Percentiles rank a stretch among this genome's conserved stretches.
phyloP scores from a whole-genome alignment of 2,888 invertebrate genomes.

The Drosophila stalkeri region DNA sequence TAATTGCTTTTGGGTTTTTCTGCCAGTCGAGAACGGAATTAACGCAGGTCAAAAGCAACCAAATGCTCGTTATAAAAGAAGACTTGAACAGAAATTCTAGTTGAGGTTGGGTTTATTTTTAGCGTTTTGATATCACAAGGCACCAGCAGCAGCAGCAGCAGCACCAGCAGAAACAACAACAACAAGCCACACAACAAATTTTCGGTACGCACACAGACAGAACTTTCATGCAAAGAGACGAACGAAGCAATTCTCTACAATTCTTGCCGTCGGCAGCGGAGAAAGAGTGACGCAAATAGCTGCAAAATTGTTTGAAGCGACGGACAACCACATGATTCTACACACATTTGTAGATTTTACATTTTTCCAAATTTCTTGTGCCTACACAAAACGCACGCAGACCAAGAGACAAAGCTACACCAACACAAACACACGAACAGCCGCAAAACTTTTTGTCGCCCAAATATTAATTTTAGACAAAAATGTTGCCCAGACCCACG shows the following conservation, averaged over 20 bases:
- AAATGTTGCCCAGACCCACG: slow-evolving; percentile 64
- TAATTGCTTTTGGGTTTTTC: slow-evolving; percentile 57
- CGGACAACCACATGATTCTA: slow-evolving; percentile 72
- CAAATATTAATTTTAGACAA: slow-evolving; percentile 81
- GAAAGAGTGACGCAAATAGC: slow-evolving; percentile 75
- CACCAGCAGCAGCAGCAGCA: slow-evolving; percentile 43
- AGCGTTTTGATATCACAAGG: slow-evolving; percentile 79
- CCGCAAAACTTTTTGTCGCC: slow-evolving; percentile 62
- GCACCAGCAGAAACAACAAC: slow-evolving; percentile 33
- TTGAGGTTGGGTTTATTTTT: slow-evolving; percentile 74
- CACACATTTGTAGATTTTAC: slow-evolving; percentile 53
- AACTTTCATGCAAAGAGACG: slow-evolving; percentile 31
- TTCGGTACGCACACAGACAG: slow-evolving; percentile 55
- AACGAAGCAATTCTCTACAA: slow-evolving; percentile 26
- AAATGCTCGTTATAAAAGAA: slow-evolving; percentile 60
- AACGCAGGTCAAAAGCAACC: slow-evolving; percentile 58
- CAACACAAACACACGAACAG: slow-evolving; percentile 37
- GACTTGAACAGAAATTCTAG: slow-evolving; percentile 41
- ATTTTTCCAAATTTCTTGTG: slow-evolving; percentile 74
- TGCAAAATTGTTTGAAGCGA: slow-evolving; percentile 61
- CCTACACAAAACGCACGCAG: slow-evolving; percentile 39
- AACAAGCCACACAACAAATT: slow-evolving; percentile 48
- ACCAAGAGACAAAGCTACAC: slow-evolving; percentile 37
- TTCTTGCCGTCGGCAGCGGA: slow-evolving; percentile 37
- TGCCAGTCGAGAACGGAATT: slow-evolving; percentile 46